Base-by-base conservation (phyloP, 1,140 invertebrate species). In the Bombus confusus region DNA sequence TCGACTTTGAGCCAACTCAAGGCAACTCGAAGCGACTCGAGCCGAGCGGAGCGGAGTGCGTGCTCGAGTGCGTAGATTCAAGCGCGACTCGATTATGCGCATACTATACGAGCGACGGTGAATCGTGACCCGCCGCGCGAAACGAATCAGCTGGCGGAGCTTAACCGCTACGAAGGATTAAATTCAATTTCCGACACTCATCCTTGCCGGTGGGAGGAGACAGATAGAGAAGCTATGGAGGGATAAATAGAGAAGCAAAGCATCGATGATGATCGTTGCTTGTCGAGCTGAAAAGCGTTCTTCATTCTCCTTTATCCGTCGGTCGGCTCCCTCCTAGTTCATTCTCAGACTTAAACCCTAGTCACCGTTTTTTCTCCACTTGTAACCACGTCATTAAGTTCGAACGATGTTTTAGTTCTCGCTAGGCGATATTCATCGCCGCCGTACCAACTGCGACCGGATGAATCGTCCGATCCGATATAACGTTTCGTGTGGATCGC, bases 171-270 rank as follows among this genome's bases (percentile, higher is more conserved):
- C 73, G 83, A 83, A 86, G 79, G 79, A 88, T 88, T 82, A 82
- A 88, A 88, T 88, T 88, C 84, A 88, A 88, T 88, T 86, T 86
- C 86, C 84, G 73, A 72, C 71, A 74, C 73, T 78, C 82, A 43
- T 73, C 52, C 74, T 68, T 15, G 47, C 22, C 28, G 66, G 12
- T 15, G 3, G 34, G 28, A 28, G 28, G 34, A 18, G 34, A 37
- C n/a, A 9, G 66, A 37, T 15, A 6, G 31, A 18, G 77, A 13
- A 62, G 25, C 25, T 13, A 28, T 3, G 25, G 25, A 37, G 34
- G 13, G 13, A 52, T 52, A 52, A 71, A 72, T 57, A 66, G 43
- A 68, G 52, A 41, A 64, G 64, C 12, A 31, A 83, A 83, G 34
- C 47, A 66, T 43, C 66, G 76, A 79, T 43, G 82, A 74, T 28